These are phyloP conservation scores for Temnothorax curvispinosus DNA, from an alignment of 1,140 invertebrate genomes.

Conservation along the genomic window DNA sequence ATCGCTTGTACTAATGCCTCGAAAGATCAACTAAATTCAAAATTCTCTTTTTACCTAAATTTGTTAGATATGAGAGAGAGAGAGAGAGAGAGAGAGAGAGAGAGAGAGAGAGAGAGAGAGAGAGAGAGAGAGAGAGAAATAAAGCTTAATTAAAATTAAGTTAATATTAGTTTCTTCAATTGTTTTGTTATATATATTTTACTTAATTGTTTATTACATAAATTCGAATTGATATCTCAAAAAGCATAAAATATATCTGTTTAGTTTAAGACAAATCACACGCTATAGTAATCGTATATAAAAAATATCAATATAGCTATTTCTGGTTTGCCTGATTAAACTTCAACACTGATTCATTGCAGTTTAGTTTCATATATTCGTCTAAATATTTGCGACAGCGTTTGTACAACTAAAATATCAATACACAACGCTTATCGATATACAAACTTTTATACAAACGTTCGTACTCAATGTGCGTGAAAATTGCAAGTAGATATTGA, in stretches of 20 bases:
- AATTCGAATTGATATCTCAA: neutral
- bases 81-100: too few relatives aligned
- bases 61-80: neutral
- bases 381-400: neutral
- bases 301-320: neutral
- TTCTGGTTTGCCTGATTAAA: neutral
- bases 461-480: conserved; percentile 8
- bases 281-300: neutral
- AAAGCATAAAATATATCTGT: neutral
- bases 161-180: neutral
- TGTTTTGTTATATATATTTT: neutral
- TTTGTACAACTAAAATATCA: neutral
- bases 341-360: neutral
- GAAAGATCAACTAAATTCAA: conserved; percentile 7
- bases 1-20: neutral
- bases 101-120: too few relatives aligned
- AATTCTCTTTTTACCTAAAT: neutral
- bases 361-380: neutral
- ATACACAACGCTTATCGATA: conserved; percentile 19
- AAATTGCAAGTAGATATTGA: conserved; percentile 54
- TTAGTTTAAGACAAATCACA: neutral
- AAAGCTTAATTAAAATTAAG: neutral
- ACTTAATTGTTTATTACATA: neutral
- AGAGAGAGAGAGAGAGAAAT: neutral
- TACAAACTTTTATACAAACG: neutral